Conservation (phyloP, 2,888 invertebrate species). For the Calameuta idolon region DNA sequence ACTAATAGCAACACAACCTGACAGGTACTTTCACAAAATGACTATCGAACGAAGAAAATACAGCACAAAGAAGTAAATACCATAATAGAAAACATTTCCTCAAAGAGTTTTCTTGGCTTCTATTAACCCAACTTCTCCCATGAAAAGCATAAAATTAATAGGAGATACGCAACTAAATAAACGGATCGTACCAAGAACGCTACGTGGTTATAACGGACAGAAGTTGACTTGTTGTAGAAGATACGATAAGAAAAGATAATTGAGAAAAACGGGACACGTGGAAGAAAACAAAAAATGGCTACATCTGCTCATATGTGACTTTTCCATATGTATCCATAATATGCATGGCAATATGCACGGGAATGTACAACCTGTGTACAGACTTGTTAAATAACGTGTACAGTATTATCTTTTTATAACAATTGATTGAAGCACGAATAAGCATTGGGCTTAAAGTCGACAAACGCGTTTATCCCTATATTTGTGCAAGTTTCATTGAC, state of each 20-base stretch:
- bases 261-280: neutral
- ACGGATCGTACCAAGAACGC: neutral
- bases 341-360: neutral
- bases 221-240: neutral
- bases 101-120: neutral
- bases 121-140: neutral
- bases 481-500: neutral
- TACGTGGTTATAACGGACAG: neutral
- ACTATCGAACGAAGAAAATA: neutral
- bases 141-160: neutral
- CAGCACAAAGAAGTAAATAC: neutral
- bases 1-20: neutral
- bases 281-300: neutral
- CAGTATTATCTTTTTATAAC: neutral
- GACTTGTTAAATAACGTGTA: neutral
- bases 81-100: neutral
- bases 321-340: neutral
- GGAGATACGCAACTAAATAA: neutral
- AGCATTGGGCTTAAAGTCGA: neutral
- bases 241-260: neutral
- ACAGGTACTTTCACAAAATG: neutral
- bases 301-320: neutral
- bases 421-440: neutral
- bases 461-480: neutral
- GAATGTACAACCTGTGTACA: neutral